Evolutionary conservation across 2,888 invertebrate genomes (phyloP).

Genomic region (Pachliopta kotzebuea): DNA sequence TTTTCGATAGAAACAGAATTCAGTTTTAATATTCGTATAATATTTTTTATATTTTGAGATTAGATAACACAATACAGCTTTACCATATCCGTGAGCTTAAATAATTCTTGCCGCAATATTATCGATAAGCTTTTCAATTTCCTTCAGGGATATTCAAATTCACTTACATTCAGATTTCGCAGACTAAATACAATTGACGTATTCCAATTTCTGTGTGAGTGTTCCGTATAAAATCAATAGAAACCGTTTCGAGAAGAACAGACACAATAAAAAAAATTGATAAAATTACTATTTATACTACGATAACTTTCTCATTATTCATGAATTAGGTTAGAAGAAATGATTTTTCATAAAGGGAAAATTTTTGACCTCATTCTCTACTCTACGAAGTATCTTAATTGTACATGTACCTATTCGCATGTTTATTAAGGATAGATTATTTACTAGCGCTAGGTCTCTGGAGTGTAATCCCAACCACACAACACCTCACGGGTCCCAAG

Average conservation of each 20-base stretch:
- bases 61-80: not conserved
- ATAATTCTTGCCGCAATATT: constrained; percentile 23
- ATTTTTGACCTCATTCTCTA: too few species aligned
- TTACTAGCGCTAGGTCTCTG: too few species aligned
- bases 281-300: not conserved
- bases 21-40: not conserved
- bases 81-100: constrained; percentile 12
- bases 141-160: constrained; percentile 23
- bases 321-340: too few species aligned
- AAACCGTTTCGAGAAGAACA: not conserved
- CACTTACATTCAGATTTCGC: constrained; percentile 6
- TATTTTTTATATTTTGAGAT: not conserved
- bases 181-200: constrained; percentile 25
- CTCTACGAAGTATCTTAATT: too few species aligned
- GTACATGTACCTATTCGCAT: too few species aligned
- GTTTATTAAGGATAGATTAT: too few species aligned
- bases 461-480: too few species aligned
- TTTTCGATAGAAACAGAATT: not conserved
- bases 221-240: constrained; percentile 14
- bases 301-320: too few species aligned
- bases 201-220: constrained; percentile 7
- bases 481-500: too few species aligned
- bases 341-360: too few species aligned
- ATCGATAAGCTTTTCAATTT: constrained; percentile 28
- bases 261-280: constrained; percentile 1